Evolutionary conservation across 2,113 vertebrate genomes (phyloP).

Genomic region (Poicephalus meyeri): DNA sequence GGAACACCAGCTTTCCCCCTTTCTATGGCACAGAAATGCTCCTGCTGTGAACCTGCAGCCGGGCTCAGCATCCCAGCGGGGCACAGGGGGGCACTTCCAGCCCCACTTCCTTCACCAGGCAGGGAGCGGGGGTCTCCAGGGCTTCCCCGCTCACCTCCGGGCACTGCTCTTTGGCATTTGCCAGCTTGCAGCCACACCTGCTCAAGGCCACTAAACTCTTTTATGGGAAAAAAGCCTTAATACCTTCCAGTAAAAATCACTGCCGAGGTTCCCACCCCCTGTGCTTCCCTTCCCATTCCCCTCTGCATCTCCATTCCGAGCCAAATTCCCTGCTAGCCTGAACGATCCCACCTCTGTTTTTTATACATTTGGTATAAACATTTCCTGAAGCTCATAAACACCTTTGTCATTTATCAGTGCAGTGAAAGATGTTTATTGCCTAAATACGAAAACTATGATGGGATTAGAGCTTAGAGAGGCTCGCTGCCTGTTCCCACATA

Average conservation of each 20-base stretch:
- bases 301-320: neutral
- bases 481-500: neutral
- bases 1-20: neutral
- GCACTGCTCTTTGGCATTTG: neutral
- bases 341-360: neutral
- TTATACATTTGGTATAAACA: slow-evolving; percentile 24
- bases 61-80: neutral
- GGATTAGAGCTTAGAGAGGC: neutral
- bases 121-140: neutral
- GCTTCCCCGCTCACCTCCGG: neutral
- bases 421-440: slow-evolving; percentile 65
- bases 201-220: slow-evolving; percentile 16
- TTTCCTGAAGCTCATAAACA: slow-evolving; percentile 72
- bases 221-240: slow-evolving; percentile 46
- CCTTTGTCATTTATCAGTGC: slow-evolving; percentile 63
- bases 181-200: slow-evolving; percentile 58
- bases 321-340: neutral
- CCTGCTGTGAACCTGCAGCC: neutral
- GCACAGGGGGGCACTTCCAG: neutral
- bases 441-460: slow-evolving; percentile 46
- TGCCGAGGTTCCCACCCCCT: neutral
- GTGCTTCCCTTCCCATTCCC: neutral
- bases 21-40: neutral
- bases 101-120: neutral
- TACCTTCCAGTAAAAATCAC: slow-evolving; percentile 24